Conservation (phyloP, 2,113 vertebrate genomes). For the Phalacrocorax aristotelis region DNA sequence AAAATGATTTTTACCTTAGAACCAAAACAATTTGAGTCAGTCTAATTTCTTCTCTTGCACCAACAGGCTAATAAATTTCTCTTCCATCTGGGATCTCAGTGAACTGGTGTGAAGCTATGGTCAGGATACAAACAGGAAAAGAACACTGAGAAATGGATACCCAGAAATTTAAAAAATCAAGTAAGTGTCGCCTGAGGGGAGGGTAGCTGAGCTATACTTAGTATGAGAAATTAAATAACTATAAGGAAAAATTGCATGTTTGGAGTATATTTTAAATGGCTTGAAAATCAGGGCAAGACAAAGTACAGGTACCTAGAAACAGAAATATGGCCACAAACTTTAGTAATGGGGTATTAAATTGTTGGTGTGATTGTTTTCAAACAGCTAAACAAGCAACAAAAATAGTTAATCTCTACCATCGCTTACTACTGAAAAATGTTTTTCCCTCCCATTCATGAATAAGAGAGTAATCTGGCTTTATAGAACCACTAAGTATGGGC, state of each 20-base stretch:
- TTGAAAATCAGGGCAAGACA: background rate
- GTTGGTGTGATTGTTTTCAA: background rate
- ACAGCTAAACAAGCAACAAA: background rate
- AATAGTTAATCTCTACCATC: background rate
- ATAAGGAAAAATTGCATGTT: background rate
- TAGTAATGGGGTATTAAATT: background rate
- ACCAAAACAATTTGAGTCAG: background rate
- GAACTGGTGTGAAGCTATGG: background rate
- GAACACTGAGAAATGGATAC: background rate
- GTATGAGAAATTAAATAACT: background rate
- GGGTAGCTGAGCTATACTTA: background rate
- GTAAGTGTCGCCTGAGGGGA: background rate
- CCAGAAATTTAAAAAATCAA: background rate
- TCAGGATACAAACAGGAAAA: background rate
- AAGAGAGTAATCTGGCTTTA: background rate
- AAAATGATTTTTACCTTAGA: background rate
- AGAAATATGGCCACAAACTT: background rate
- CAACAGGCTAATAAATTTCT: background rate
- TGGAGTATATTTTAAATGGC: background rate
- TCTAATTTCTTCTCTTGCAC: background rate
- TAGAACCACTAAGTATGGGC: background rate
- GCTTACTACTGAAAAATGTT: background rate
- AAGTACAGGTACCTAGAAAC: background rate
- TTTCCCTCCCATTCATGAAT: background rate
- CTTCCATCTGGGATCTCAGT: background rate